These are phyloP conservation scores for Sylvicola cinctus DNA, from an alignment of 2,888 invertebrate species.

Conservation along the genomic window DNA sequence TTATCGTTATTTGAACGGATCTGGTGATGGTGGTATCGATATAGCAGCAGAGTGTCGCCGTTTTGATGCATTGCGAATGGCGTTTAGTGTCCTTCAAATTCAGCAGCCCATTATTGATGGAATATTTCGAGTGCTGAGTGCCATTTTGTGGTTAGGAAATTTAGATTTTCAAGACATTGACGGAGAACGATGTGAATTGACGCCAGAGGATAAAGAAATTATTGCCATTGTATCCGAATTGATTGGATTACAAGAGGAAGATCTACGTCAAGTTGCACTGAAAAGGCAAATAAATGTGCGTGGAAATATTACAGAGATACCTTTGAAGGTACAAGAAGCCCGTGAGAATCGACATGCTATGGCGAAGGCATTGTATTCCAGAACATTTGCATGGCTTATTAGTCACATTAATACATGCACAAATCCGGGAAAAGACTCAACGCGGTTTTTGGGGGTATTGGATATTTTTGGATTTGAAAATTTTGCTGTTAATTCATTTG, in stretches of 20 bases:
- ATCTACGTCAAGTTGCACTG: constrained; percentile 54
- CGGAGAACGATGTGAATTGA: constrained; percentile 63
- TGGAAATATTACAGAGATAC: constrained; percentile 84
- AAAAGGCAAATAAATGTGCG: constrained; percentile 75
- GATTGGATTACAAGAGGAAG: constrained; percentile 52
- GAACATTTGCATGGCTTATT: constrained; percentile 82
- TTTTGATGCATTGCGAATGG: constrained; percentile 68
- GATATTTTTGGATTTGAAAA: constrained; percentile 93
- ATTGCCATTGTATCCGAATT: constrained; percentile 50
- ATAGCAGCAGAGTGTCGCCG: constrained; percentile 43
- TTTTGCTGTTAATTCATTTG: constrained; percentile 75
- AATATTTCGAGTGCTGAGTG: constrained; percentile 69
- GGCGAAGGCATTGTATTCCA: constrained; percentile 77
- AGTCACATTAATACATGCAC: constrained; percentile 83
- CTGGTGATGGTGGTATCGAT: constrained; percentile 47
- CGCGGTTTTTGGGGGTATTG: constrained; percentile 60
- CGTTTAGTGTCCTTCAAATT: constrained; percentile 75
- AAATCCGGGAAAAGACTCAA: constrained; percentile 65
- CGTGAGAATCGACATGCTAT: constrained; percentile 81
- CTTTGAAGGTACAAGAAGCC: constrained; percentile 70
- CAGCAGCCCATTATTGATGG: constrained; percentile 72
- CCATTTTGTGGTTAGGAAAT: constrained; percentile 82
- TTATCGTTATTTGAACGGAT: constrained; percentile 67
- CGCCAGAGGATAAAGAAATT: constrained; percentile 47
- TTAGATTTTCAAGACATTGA: constrained; percentile 68